Percentiles rank a stretch among this genome's conserved stretches.
Conservation (phyloP, 2,797 vertebrate species). For the Helarctos malayanus region DNA sequence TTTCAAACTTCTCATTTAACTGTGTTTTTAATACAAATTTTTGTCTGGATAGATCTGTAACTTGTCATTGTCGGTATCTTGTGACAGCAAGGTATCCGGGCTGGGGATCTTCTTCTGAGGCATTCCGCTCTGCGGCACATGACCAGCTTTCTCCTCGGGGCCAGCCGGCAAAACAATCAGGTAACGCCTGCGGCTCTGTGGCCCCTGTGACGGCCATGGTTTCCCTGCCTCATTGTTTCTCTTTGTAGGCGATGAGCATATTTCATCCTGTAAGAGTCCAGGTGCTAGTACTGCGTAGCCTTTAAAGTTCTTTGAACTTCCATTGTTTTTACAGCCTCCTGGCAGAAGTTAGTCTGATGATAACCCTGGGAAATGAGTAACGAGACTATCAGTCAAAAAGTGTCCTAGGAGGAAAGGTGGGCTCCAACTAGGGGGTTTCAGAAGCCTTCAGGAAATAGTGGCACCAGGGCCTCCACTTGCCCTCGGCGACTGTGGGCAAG, state of each 20-base stretch:
- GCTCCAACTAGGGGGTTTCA: not conserved
- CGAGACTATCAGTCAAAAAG: not conserved
- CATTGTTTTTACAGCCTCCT: not conserved
- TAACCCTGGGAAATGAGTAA: not conserved
- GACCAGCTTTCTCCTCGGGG: constrained; percentile 96
- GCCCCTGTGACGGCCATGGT: accelerated
- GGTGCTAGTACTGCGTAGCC: not conserved
- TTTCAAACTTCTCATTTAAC: not conserved
- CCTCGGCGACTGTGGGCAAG: not conserved
- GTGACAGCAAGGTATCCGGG: constrained; percentile 93
- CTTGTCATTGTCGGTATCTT: constrained; percentile 52
- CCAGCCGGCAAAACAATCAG: constrained; percentile 96
- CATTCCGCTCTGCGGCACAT: constrained; percentile 96
- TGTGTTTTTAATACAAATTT: constrained; percentile 4
- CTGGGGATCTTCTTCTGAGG: constrained; percentile 95
- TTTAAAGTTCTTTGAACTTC: not conserved
- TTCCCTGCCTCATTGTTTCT: not conserved
- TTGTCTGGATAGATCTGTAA: constrained; percentile 52
- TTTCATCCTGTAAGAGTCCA: not conserved
- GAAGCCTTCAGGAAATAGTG: not conserved
- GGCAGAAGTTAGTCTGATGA: not conserved
- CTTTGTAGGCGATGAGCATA: not conserved
- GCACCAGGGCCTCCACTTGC: not conserved
- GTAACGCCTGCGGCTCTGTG: constrained; percentile 84
- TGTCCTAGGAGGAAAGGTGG: not conserved